These are phyloP conservation scores for Drosophila tanythrix DNA, from an alignment of 2,888 invertebrate species.

Conservation along the genomic window DNA sequence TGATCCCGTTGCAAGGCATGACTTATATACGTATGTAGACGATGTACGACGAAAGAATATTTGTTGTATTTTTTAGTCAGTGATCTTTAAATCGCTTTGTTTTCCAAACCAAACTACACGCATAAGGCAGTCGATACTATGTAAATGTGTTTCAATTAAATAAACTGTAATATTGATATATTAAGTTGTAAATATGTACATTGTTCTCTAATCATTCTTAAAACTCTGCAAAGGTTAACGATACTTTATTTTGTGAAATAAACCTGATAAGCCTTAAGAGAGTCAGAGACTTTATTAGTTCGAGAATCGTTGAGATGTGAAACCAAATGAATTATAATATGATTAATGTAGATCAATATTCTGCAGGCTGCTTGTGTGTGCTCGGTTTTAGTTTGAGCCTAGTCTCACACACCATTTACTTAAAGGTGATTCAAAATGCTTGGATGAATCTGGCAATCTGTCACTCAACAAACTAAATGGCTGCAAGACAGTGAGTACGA, in stretches of 20 bases:
- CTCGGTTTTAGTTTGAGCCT: too few relatives aligned
- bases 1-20: neutral
- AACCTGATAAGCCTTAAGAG: neutral
- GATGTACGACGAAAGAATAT: neutral
- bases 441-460: constrained; percentile 18
- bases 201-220: neutral
- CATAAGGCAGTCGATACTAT: constrained; percentile 7
- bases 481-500: constrained; percentile 36
- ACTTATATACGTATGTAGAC: neutral
- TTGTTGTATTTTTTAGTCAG: neutral
- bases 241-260: neutral
- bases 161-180: constrained; percentile 2
- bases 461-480: constrained; percentile 19
- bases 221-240: neutral
- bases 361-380: too few relatives aligned
- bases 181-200: neutral
- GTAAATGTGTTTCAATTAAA: constrained; percentile 7
- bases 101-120: constrained; percentile 1
- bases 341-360: too few relatives aligned
- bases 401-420: constrained; percentile 5
- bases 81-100: neutral
- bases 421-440: constrained; percentile 43
- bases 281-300: neutral
- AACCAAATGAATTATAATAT: too few relatives aligned
- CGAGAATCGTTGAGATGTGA: too few relatives aligned